phyloP scores from a whole-genome alignment of 2,797 vertebrate species.

The Chelon labrosus region DNA sequence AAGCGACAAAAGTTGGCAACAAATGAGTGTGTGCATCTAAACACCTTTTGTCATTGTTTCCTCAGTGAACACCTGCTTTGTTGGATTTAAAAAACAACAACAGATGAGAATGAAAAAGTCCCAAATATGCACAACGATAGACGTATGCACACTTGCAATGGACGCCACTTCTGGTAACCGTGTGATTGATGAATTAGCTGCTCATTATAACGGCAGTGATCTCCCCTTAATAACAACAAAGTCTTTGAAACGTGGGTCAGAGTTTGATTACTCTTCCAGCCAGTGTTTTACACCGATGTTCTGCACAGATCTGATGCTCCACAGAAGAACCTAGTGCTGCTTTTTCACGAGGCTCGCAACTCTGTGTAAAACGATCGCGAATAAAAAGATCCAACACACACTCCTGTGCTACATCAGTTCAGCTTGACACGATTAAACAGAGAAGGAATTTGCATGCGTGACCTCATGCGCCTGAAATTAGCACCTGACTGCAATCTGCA shows the following conservation, averaged over 20 bases:
- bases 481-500: constrained; percentile 39
- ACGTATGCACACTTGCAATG: not conserved
- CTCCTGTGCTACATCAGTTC: constrained; percentile 17
- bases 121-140: no score
- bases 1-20: constrained; percentile 13
- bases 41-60: constrained; percentile 1
- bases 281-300: constrained; percentile 18
- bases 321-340: constrained; percentile 31
- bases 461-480: constrained; percentile 58
- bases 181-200: constrained; percentile 48
- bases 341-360: constrained; percentile 24
- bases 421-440: constrained; percentile 26
- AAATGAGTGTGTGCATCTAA: constrained; percentile 22
- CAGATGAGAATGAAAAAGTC: no score
- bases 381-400: constrained; percentile 33
- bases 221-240: constrained; percentile 11
- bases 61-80: constrained; percentile 17
- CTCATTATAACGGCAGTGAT: not conserved
- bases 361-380: constrained; percentile 1
- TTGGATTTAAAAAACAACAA: not conserved
- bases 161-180: constrained; percentile 4
- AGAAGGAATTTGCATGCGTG: constrained; percentile 20
- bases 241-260: constrained; percentile 19
- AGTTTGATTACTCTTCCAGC: constrained; percentile 40
- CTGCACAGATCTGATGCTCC: constrained; percentile 28